phyloP scores from a whole-genome alignment of 2,888 invertebrate genomes.

The Bursaphelenchus okinawaensis region DNA sequence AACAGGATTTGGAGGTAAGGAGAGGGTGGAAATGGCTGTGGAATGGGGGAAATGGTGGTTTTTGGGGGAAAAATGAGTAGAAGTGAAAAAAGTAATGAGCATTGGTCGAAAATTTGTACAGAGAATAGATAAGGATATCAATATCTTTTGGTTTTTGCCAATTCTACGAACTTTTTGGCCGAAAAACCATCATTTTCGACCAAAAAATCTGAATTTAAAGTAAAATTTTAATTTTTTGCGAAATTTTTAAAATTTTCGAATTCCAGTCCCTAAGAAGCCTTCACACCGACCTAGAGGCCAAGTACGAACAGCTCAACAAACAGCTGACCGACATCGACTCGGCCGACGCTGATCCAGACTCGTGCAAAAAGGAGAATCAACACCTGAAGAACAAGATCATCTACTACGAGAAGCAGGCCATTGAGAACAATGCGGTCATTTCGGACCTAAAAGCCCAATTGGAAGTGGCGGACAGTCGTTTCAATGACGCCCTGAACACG shows the following conservation, averaged over 20 bases:
- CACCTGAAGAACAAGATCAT: slow-evolving; percentile 23
- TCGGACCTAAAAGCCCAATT: neutral
- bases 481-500: neutral
- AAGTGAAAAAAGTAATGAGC: too few relatives aligned
- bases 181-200: too few relatives aligned
- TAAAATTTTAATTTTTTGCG: too few relatives aligned
- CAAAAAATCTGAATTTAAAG: too few relatives aligned
- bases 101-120: neutral
- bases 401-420: slow-evolving; percentile 20
- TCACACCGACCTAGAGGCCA: slow-evolving; percentile 7
- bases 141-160: too few relatives aligned
- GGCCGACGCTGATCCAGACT: slow-evolving; percentile 9
- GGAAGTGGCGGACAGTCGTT: neutral
- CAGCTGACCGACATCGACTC: slow-evolving; percentile 14
- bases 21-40: neutral
- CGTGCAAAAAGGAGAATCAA: slow-evolving; percentile 20
- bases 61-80: too few relatives aligned
- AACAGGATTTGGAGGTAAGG: neutral
- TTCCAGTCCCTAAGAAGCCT: neutral
- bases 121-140: too few relatives aligned
- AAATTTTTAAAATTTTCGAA: neutral
- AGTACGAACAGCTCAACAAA: slow-evolving; percentile 3
- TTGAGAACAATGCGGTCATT: slow-evolving; percentile 17
- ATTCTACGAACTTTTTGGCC: too few relatives aligned
- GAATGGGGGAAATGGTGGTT: neutral